Percentiles rank a stretch among this genome's conserved stretches.
These are phyloP conservation scores for Conopomorpha cramerella DNA, from an alignment of 1,140 invertebrate genomes.

Conservation along the genomic window DNA sequence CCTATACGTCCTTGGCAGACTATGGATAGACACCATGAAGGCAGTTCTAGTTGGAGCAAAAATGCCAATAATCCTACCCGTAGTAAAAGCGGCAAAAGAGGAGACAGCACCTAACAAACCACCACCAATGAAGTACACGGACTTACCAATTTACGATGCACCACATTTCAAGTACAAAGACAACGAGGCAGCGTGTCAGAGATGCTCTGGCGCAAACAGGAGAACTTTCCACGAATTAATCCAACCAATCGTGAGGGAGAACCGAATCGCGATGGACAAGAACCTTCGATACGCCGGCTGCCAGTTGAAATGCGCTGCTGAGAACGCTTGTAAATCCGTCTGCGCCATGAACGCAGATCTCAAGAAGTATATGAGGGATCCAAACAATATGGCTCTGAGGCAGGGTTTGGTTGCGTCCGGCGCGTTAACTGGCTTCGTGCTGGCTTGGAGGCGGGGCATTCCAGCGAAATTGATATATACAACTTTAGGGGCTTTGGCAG, in stretches of 20 bases:
- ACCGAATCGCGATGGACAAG: slow-evolving; percentile 8
- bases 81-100: background rate
- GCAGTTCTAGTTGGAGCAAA: background rate
- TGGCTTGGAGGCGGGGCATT: slow-evolving; percentile 16
- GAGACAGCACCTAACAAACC: slow-evolving; percentile 14
- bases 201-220: slow-evolving; percentile 18
- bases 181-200: slow-evolving; percentile 13
- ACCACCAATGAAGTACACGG: slow-evolving; percentile 31
- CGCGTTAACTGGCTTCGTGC: slow-evolving; percentile 13
- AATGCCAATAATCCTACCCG: background rate
- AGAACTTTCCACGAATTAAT: slow-evolving; percentile 21
- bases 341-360: slow-evolving; percentile 11
- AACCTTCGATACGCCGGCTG: slow-evolving; percentile 7
- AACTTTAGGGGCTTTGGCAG: slow-evolving; percentile 13
- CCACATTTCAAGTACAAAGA: slow-evolving; percentile 35
- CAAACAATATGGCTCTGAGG: slow-evolving; percentile 14
- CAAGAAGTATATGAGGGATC: slow-evolving; percentile 17
- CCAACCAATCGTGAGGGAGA: slow-evolving; percentile 15
- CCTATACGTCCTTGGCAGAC: too few relatives aligned
- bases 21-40: background rate
- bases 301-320: slow-evolving; percentile 5
- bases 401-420: slow-evolving; percentile 14
- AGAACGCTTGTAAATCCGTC: slow-evolving; percentile 5
- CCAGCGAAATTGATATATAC: slow-evolving; percentile 19
- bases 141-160: slow-evolving; percentile 28